phyloP scores from a whole-genome alignment of 2,888 invertebrate species.

The Cyaniris semiargus region DNA sequence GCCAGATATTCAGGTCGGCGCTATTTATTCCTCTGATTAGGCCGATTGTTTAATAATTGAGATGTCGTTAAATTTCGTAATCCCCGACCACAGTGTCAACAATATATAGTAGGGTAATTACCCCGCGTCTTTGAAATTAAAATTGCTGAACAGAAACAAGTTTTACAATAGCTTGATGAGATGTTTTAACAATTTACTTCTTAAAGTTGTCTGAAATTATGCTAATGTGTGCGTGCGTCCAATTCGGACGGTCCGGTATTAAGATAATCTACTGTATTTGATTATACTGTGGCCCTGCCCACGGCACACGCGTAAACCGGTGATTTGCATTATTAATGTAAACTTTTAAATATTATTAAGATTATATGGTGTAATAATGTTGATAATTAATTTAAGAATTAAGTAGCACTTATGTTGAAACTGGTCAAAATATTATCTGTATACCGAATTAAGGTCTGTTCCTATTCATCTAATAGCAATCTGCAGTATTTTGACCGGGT shows the following conservation, averaged over 20 bases:
- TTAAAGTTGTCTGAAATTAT: background rate
- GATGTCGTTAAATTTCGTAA: conserved; percentile 13
- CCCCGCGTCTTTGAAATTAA: background rate
- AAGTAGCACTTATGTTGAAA: background rate
- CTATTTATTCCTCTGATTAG: conserved; percentile 49
- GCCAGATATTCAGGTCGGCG: conserved; percentile 51
- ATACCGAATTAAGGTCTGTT: background rate
- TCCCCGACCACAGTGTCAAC: background rate
- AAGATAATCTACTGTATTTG: background rate
- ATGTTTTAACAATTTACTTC: background rate
- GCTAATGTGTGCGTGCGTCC: background rate
- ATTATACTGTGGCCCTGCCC: background rate
- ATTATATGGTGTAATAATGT: conserved; percentile 1
- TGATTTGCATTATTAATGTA: conserved; percentile 14
- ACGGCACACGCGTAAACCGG: background rate
- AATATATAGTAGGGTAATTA: background rate
- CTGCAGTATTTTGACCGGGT: background rate
- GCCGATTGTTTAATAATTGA: conserved; percentile 35
- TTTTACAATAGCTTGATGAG: background rate
- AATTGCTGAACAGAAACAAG: background rate
- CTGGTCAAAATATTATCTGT: background rate
- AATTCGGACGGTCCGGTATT: background rate
- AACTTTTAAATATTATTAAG: conserved; percentile 11
- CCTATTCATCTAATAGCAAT: too few relatives aligned
- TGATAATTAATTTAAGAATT: background rate